Percentiles rank a stretch among this genome's conserved stretches.
phyloP scores from a whole-genome alignment of 2,797 vertebrate genomes.

The Clarias laeviceps region DNA sequence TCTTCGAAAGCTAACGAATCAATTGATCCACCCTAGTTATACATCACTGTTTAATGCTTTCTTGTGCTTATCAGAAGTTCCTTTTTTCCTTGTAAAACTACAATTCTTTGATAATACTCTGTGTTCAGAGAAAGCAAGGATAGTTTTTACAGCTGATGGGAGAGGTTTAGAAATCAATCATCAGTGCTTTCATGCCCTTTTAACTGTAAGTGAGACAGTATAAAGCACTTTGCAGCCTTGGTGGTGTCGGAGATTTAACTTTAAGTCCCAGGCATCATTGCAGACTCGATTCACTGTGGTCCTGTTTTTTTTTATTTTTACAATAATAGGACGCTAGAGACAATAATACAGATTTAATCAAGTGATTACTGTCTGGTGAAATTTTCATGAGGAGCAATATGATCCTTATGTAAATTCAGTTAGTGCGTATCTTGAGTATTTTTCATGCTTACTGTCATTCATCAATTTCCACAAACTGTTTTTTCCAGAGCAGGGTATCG shows the following conservation, averaged over 20 bases:
- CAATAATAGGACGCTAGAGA: background rate
- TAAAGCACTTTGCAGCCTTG: background rate
- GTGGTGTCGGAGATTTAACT: background rate
- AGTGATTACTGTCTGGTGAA: background rate
- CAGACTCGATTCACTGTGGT: background rate
- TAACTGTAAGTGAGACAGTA: background rate
- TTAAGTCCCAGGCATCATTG: background rate
- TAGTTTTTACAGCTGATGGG: slow-evolving; percentile 7
- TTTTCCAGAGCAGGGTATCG: background rate
- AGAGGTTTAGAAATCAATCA: slow-evolving; percentile 12
- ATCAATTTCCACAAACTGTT: background rate
- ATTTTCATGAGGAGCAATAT: background rate
- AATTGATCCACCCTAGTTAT: slow-evolving; percentile 8
- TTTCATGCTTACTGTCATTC: background rate
- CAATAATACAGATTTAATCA: slow-evolving; percentile 2
- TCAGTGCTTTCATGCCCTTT: background rate
- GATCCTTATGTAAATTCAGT: background rate
- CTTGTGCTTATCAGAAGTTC: slow-evolving; percentile 1
- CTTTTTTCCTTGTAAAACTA: slow-evolving; percentile 4
- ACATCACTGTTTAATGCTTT: background rate
- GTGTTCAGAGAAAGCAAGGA: background rate
- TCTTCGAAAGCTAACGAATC: slow-evolving; percentile 20
- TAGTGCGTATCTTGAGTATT: background rate
- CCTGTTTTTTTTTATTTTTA: background rate
- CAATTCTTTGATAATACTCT: background rate